Conservation (phyloP, 2,113 vertebrate genomes). For the Eonycteris spelaea region DNA sequence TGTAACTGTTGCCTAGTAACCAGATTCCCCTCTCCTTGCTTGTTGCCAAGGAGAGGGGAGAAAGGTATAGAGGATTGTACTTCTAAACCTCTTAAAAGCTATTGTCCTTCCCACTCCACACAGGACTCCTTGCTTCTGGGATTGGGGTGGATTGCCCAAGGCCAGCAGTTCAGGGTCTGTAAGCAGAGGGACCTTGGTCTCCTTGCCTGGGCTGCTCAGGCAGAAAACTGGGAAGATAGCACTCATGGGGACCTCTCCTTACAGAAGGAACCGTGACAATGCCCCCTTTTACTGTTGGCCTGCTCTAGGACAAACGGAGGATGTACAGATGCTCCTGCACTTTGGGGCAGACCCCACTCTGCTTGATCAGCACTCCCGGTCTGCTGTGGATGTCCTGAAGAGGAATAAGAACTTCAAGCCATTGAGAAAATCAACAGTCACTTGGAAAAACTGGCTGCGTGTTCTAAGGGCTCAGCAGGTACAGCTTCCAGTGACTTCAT, state of each 20-base stretch:
- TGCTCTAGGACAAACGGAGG: slow-evolving; percentile 82
- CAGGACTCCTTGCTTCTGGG: slow-evolving; percentile 34
- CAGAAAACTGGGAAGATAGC: neutral
- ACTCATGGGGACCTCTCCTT: slow-evolving; percentile 55
- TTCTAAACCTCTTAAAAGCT: slow-evolving; percentile 66
- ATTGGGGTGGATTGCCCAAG: slow-evolving; percentile 7
- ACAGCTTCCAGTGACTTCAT: slow-evolving; percentile 38
- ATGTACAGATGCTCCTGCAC: slow-evolving; percentile 84
- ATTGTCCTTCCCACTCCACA: slow-evolving; percentile 46
- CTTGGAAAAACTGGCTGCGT: slow-evolving; percentile 55
- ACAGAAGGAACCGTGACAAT: slow-evolving; percentile 12
- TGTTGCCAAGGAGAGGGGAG: slow-evolving; percentile 71
- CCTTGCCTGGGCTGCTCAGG: neutral
- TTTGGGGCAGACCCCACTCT: slow-evolving; percentile 83
- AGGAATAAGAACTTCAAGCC: slow-evolving; percentile 85
- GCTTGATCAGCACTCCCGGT: slow-evolving; percentile 73
- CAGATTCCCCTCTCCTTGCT: slow-evolving; percentile 58
- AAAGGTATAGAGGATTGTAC: slow-evolving; percentile 65
- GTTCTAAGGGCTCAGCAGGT: slow-evolving; percentile 75
- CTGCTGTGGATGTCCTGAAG: slow-evolving; percentile 81
- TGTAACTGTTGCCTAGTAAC: slow-evolving; percentile 72
- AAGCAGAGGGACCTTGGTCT: neutral
- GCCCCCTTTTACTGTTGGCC: slow-evolving; percentile 23
- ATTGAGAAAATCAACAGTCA: slow-evolving; percentile 80
- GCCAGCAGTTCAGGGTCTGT: neutral